Percentiles rank a stretch among this genome's conserved stretches.
Conservation (phyloP, 2,113 vertebrate species). For the Rafetus swinhoei region DNA sequence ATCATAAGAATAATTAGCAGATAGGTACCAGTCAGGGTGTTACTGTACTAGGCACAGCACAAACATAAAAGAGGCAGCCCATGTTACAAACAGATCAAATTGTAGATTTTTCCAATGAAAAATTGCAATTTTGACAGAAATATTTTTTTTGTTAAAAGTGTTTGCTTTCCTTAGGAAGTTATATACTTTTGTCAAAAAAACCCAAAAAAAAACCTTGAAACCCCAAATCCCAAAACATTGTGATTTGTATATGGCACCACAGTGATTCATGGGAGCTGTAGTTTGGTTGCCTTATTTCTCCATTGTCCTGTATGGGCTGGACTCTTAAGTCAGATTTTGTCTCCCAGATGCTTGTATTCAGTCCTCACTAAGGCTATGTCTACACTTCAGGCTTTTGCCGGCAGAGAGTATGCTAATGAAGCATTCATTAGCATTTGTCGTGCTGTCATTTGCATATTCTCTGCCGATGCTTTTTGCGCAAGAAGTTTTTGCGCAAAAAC, state of each 20-base stretch:
- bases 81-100: not conserved
- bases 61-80: not conserved
- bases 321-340: not conserved
- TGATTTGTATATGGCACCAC: not conserved
- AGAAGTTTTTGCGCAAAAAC: too few species aligned
- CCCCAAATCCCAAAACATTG: not conserved
- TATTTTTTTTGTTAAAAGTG: not conserved
- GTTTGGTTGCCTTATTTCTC: not conserved
- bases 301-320: not conserved
- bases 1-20: too few species aligned
- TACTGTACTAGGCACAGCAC: fast-evolving
- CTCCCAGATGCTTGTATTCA: not conserved
- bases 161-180: not conserved
- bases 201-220: not conserved
- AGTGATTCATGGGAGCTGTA: not conserved
- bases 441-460: too few species aligned
- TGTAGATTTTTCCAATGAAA: not conserved
- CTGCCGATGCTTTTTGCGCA: too few species aligned
- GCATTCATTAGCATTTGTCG: too few species aligned
- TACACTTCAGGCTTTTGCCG: too few species aligned
- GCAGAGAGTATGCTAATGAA: too few species aligned
- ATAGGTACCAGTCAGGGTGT: not conserved
- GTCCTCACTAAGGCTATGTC: not conserved
- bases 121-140: not conserved
- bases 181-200: fast-evolving